phyloP scores from a whole-genome alignment of 2,113 vertebrate genomes.

The Vicugna pacos region DNA sequence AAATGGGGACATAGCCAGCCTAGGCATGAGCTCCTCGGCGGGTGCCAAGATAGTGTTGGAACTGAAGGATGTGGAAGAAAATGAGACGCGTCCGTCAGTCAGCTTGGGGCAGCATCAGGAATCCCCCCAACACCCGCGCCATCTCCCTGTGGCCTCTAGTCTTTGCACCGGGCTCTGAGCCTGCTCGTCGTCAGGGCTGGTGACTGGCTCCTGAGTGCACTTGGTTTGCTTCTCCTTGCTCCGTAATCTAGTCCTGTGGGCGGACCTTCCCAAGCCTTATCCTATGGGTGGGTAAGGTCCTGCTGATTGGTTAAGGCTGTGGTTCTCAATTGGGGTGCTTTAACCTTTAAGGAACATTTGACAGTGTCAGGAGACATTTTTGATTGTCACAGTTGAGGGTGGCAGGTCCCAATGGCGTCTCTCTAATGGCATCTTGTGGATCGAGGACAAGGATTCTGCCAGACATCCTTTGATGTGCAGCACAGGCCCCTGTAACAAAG shows the following conservation, averaged over 20 bases:
- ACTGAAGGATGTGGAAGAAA: neutral
- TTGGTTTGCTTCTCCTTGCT: neutral
- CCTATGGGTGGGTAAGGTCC: neutral
- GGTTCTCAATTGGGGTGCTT: neutral
- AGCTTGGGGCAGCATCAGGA: neutral
- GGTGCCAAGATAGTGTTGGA: neutral
- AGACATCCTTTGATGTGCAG: neutral
- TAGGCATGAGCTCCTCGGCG: neutral
- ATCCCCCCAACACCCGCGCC: neutral
- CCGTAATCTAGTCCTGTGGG: rapidly evolving
- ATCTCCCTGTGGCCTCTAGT: neutral
- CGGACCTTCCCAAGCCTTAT: neutral
- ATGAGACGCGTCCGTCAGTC: neutral
- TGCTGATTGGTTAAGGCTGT: neutral
- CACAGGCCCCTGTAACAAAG: neutral
- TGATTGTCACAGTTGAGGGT: neutral
- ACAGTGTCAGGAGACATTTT: neutral
- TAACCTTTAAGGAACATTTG: neutral
- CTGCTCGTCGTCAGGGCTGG: neutral
- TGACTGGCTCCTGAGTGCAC: neutral
- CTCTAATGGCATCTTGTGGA: neutral
- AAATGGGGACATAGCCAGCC: neutral
- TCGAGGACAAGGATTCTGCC: neutral
- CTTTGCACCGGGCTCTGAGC: neutral
- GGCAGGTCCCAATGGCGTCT: neutral